A percentile compares a stretch with the other conserved stretches of the same genome.
phyloP scores from a whole-genome alignment of 1,140 invertebrate species.

The Tetranychus urticae region DNA sequence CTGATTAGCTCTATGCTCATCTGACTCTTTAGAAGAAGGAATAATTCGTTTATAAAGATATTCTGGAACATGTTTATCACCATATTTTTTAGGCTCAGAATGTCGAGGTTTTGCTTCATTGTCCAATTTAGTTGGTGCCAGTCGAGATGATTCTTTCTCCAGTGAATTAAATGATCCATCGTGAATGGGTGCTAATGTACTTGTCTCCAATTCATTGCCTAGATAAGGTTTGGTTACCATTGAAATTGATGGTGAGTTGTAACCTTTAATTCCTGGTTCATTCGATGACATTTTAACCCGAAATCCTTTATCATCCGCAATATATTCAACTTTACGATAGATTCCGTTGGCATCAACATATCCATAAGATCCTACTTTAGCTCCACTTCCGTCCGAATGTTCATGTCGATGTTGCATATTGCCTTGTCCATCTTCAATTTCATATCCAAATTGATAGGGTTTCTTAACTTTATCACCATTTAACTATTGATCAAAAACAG shows the following conservation, averaged over 20 bases:
- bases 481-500: too few species aligned
- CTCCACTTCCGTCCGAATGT: conserved; percentile 5
- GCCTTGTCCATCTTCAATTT: conserved; percentile 11
- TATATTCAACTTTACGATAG: conserved; percentile 1
- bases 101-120: not conserved
- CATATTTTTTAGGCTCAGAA: not conserved
- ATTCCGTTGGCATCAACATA: conserved; percentile 3
- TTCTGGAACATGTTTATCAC: not conserved
- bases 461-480: not conserved
- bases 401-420: conserved; percentile 12
- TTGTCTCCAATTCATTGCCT: not conserved
- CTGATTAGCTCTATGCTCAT: too few species aligned
- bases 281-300: not conserved
- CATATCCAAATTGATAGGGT: conserved; percentile 11
- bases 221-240: not conserved
- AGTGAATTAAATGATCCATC: not conserved
- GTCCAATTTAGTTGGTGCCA: not conserved
- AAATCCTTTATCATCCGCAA: conserved; percentile 3
- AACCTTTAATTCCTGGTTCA: conserved; percentile 1
- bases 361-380: not conserved
- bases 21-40: too few species aligned
- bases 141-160: not conserved
- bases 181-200: not conserved
- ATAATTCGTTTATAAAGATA: not conserved
- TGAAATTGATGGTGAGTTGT: not conserved